Base-by-base conservation (phyloP, 1,140 invertebrate species). In the Andrena cerasifolii region DNA sequence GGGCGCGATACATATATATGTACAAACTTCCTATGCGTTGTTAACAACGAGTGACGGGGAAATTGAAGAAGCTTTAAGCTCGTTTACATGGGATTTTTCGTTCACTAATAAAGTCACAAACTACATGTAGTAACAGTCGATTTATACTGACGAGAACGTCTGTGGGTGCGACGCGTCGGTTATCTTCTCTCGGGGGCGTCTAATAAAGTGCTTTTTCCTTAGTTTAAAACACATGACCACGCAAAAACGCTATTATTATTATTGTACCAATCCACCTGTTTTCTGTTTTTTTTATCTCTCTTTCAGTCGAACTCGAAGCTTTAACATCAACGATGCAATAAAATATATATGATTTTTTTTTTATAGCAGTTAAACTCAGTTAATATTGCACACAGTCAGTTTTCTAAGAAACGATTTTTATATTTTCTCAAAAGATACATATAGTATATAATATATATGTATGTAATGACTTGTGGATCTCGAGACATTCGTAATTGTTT, bases 271-370 rank as follows among this genome's bases (percentile, higher is more conserved):
- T 65, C 49, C 16, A 74, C 24, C 54, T 54, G 54, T 63, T 62
- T 72, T 49, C 40, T 24, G 8, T 53, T 31, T 33, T 40, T 6
- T 51, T 61, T 14, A 28, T 18, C 31, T 14, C 31, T 45, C 53
- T 10, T 43, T 77, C 75, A 71, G 75, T 77, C 75, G 56, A 71
- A 77, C 61, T 77, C 66, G 67, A 71, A 77, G 56, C 58, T 62
- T 77, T n/a, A 77, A 77, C 56, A n/a, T 77, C 75, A 77, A 77
- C 75, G 75, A 77, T 62, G 75, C 75, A 31, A 77, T 77, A 77
- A 77, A 77, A 77, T 77, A 76, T 67, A 77, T 77, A 45, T 61
- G 62, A 40, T 56, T 40, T 49, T 62, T 36, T 71, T 47, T 36
- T 59, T 12, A 76, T 24, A 71, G 66, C 54, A 70, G 56, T 77